A percentile compares a stretch with the other conserved stretches of the same genome.
Evolutionary conservation across 2,797 vertebrate species (phyloP).

Genomic region (Alcedo quadribrachys): DNA sequence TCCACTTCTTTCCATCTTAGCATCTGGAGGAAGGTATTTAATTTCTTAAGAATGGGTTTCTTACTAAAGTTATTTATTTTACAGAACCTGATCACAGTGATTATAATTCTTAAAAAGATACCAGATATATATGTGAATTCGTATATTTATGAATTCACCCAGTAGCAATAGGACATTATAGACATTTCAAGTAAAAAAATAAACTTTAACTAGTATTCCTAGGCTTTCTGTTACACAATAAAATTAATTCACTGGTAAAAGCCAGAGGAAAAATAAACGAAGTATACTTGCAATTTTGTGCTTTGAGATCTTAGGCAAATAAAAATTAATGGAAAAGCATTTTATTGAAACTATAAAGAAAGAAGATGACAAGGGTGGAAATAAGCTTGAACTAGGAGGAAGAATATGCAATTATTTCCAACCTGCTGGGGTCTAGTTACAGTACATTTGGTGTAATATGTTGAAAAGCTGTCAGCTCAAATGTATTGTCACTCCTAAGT

Average conservation of each 20-base stretch:
- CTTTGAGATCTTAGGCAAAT: neutral
- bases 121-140: neutral
- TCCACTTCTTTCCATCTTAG: neutral
- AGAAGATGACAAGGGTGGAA: neutral
- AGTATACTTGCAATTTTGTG: neutral
- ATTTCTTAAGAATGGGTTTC: neutral
- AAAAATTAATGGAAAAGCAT: conserved; percentile 3
- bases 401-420: neutral
- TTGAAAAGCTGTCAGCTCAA: neutral
- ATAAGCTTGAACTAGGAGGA: neutral
- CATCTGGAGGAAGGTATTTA: neutral
- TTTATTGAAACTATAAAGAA: neutral
- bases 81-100: neutral
- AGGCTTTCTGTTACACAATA: neutral
- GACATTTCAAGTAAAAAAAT: neutral
- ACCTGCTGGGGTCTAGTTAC: neutral
- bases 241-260: neutral
- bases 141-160: neutral
- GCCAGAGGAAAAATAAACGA: neutral
- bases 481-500: neutral
- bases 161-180: neutral
- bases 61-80: neutral
- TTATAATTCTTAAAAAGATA: neutral
- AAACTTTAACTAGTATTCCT: neutral
- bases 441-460: neutral